Evolutionary conservation across 2,888 invertebrate genomes (phyloP).

Genomic region (Ichneumoninae sp.): DNA sequence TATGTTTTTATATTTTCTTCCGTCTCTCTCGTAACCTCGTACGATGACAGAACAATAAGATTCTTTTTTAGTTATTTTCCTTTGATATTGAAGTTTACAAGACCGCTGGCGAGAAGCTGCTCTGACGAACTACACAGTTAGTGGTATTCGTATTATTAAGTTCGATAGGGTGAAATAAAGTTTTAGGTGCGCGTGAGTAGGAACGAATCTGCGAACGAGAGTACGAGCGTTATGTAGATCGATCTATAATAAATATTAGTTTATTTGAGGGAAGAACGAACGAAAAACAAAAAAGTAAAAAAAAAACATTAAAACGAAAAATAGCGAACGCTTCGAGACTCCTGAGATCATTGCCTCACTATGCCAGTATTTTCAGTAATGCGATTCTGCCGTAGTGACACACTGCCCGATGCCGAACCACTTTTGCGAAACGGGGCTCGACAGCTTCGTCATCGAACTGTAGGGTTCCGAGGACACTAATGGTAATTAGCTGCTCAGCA

Average conservation of each 20-base stretch:
- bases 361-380: constrained; percentile 79
- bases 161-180: constrained; percentile 61
- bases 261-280: constrained; percentile 46
- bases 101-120: constrained; percentile 50
- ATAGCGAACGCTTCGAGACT: constrained; percentile 72
- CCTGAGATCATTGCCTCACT: constrained; percentile 83
- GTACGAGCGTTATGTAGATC: constrained; percentile 44
- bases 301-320: background rate
- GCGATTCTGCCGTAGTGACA: constrained; percentile 82
- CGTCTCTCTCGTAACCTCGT: background rate
- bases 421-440: constrained; percentile 76
- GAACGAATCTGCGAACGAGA: constrained; percentile 59
- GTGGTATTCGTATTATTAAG: constrained; percentile 65
- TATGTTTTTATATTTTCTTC: background rate
- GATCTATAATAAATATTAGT: constrained; percentile 53
- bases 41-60: background rate
- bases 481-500: constrained; percentile 35
- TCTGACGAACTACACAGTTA: constrained; percentile 34
- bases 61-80: background rate
- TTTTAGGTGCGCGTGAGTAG: constrained; percentile 53
- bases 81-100: background rate
- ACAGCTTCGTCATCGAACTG: constrained; percentile 58
- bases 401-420: constrained; percentile 82
- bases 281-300: background rate
- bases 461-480: constrained; percentile 57